These are phyloP conservation scores for Microplitis manilae DNA, from an alignment of 2,888 invertebrate genomes.

Conservation along the genomic window DNA sequence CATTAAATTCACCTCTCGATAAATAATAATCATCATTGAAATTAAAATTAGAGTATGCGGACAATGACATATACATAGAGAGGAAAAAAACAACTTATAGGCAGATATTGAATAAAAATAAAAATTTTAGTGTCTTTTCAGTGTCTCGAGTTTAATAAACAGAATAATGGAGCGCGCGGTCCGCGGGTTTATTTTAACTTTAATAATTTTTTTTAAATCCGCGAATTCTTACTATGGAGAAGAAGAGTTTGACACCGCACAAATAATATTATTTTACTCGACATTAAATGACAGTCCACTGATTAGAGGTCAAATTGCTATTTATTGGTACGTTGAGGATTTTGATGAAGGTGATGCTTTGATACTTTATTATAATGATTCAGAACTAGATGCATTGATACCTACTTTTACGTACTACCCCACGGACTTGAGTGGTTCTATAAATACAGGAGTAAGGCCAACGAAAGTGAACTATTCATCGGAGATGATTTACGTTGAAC, in stretches of 20 bases:
- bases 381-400: background rate
- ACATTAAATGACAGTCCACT: background rate
- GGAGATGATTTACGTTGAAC: background rate
- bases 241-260: background rate
- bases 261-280: slow-evolving; percentile 11
- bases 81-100: too few species aligned
- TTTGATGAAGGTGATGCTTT: background rate
- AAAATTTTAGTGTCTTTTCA: too few species aligned
- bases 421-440: background rate
- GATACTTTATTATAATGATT: background rate
- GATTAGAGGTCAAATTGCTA: slow-evolving; percentile 5
- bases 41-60: too few species aligned
- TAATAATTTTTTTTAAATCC: background rate
- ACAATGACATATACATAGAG: too few species aligned
- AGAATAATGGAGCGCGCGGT: too few species aligned
- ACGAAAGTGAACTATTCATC: background rate
- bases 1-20: too few species aligned
- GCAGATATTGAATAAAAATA: too few species aligned
- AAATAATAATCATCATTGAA: too few species aligned
- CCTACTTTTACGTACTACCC: background rate
- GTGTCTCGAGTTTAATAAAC: too few species aligned
- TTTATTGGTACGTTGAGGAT: background rate
- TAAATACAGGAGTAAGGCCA: background rate
- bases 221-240: background rate
- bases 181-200: too few species aligned